Evolutionary conservation across 92 coral and sea anemone genomes (phyloP).

Genomic region (Palythoa grandis): DNA sequence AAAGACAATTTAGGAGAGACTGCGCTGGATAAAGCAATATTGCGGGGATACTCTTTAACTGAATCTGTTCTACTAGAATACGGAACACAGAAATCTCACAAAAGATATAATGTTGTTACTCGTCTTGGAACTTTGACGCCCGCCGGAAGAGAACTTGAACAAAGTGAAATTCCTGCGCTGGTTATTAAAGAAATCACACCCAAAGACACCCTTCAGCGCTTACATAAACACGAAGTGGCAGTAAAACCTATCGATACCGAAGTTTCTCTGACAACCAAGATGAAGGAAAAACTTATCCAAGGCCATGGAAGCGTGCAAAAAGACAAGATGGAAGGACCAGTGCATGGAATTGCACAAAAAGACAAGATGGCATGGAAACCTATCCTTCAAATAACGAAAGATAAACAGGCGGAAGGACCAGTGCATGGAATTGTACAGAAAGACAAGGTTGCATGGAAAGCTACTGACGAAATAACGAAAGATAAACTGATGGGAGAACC

Average conservation of each 20-base stretch:
- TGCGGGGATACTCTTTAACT: neutral
- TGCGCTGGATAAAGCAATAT: constrained; percentile 20
- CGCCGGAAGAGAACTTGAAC: neutral
- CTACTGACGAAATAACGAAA: too few relatives aligned
- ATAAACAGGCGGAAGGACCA: neutral
- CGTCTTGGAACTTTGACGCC: neutral
- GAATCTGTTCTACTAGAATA: neutral
- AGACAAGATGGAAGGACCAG: neutral
- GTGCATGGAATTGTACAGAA: neutral
- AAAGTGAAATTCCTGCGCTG: neutral
- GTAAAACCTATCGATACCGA: too few relatives aligned
- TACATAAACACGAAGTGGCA: neutral
- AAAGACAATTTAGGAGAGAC: neutral
- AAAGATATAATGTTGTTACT: neutral
- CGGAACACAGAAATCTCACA: neutral
- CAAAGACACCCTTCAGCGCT: too few relatives aligned
- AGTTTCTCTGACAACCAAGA: too few relatives aligned
- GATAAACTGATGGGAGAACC: neutral
- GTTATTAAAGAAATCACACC: too few relatives aligned
- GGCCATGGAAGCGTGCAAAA: neutral
- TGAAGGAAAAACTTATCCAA: too few relatives aligned
- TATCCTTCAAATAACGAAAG: neutral
- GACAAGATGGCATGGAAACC: neutral
- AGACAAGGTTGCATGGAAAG: neutral
- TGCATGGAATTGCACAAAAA: neutral